phyloP scores from a whole-genome alignment of 2,113 vertebrate species.

The Condylura cristata region DNA sequence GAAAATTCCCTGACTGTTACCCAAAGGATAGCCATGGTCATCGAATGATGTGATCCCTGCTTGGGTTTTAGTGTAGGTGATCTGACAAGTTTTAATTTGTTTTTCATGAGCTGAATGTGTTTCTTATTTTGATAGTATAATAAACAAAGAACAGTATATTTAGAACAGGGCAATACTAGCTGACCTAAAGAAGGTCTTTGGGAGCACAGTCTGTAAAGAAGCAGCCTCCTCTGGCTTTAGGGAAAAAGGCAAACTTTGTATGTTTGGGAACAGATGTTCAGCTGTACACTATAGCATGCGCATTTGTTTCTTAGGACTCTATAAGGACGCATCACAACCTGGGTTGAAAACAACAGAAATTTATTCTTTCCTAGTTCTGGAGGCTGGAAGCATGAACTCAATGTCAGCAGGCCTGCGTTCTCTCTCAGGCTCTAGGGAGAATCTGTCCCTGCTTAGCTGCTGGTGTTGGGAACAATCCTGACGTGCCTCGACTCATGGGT shows the following conservation, averaged over 20 bases:
- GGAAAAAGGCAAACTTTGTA: neutral
- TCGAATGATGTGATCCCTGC: neutral
- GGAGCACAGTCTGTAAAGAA: neutral
- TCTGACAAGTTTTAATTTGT: slow-evolving; percentile 45
- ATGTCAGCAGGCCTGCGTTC: neutral
- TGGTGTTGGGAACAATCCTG: neutral
- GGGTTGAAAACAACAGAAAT: neutral
- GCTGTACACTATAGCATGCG: neutral
- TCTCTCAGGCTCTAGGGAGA: neutral
- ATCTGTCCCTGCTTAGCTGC: neutral
- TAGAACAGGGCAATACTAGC: neutral
- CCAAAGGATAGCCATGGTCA: neutral
- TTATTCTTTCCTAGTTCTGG: neutral
- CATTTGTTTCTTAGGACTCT: neutral
- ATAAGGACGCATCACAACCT: neutral
- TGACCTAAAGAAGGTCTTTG: neutral
- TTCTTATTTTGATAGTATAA: neutral
- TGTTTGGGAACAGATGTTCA: neutral
- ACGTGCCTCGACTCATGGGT: neutral
- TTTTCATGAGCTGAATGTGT: neutral
- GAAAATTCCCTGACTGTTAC: neutral
- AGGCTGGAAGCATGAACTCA: neutral
- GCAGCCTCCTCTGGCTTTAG: neutral
- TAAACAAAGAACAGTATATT: neutral
- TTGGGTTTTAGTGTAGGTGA: neutral